Evolutionary conservation across 2,113 vertebrate species (phyloP).

Genomic region (Cebidichthys violaceus): DNA sequence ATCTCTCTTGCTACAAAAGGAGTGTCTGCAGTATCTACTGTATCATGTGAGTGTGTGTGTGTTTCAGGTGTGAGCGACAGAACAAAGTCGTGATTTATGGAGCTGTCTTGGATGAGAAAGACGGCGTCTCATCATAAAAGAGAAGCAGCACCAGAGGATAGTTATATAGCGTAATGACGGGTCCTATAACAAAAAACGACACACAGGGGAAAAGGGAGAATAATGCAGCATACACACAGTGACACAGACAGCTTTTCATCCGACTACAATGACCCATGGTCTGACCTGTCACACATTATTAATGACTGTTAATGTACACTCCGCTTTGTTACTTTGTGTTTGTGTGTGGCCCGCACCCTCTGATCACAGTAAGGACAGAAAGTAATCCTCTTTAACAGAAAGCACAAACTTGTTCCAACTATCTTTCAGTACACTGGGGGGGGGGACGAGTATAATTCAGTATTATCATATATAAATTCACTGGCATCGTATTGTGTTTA

Average conservation of each 20-base stretch:
- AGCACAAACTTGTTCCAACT: background rate
- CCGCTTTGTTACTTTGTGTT: slow-evolving; percentile 60
- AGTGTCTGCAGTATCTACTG: slow-evolving; percentile 4
- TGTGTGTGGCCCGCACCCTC: slow-evolving; percentile 58
- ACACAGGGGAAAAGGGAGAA: slow-evolving; percentile 53
- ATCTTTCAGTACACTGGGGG: background rate
- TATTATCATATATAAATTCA: background rate
- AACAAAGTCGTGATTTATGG: slow-evolving; percentile 73
- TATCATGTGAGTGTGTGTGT: slow-evolving; percentile 29
- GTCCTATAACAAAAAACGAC: slow-evolving; percentile 51
- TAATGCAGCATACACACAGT: slow-evolving; percentile 61
- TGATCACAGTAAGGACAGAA: slow-evolving; percentile 26
- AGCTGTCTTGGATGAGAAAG: slow-evolving; percentile 58
- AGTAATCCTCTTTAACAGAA: slow-evolving; percentile 21
- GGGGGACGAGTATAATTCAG: background rate
- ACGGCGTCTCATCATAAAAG: slow-evolving; percentile 58
- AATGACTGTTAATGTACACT: slow-evolving; percentile 77
- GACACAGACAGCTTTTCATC: slow-evolving; percentile 61
- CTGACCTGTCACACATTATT: slow-evolving; percentile 76
- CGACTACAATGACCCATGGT: slow-evolving; percentile 66
- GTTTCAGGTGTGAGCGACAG: slow-evolving; percentile 58
- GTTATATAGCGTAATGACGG: slow-evolving; percentile 52
- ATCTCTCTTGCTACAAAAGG: slow-evolving; percentile 16
- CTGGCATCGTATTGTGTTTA: background rate
- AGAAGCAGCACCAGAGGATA: slow-evolving; percentile 61